These are phyloP conservation scores for Furnarius figulus DNA, from an alignment of 2,113 vertebrate genomes.

Conservation along the genomic window DNA sequence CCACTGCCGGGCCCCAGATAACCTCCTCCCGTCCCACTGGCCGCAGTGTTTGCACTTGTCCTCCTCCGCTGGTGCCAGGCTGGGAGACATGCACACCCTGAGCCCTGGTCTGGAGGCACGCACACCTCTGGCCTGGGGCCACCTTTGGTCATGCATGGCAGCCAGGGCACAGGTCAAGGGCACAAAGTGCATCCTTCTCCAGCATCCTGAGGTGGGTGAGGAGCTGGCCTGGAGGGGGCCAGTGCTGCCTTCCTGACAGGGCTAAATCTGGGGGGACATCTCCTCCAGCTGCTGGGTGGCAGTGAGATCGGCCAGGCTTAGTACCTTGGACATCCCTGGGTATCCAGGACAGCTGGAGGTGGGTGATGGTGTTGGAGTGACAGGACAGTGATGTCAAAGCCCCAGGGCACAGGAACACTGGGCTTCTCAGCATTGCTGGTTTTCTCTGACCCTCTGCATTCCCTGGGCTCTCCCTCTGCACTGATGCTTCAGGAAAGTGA, in stretches of 20 bases:
- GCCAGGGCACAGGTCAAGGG: background rate
- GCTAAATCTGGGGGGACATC: background rate
- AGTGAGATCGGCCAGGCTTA: accelerated
- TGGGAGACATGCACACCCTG: constrained; percentile 20
- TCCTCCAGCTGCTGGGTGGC: background rate
- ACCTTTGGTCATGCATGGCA: background rate
- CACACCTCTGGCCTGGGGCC: background rate
- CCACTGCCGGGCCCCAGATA: constrained; percentile 57
- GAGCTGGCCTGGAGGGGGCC: background rate
- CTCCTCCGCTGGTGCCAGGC: constrained; percentile 60
- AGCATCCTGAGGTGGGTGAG: background rate
- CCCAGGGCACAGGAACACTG: background rate
- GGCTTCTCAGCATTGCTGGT: background rate
- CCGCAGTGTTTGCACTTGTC: constrained; percentile 46
- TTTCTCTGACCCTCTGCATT: background rate
- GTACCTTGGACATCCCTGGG: background rate
- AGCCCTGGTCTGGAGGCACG: background rate
- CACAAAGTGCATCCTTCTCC: background rate
- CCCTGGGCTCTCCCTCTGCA: background rate
- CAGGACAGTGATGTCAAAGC: background rate
- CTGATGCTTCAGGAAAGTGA: background rate
- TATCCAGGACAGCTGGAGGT: background rate
- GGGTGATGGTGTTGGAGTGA: background rate
- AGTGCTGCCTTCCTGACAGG: background rate
- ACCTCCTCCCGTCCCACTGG: constrained; percentile 8